phyloP scores from a whole-genome alignment of 2,888 invertebrate genomes.

The Anorthoa munda region DNA sequence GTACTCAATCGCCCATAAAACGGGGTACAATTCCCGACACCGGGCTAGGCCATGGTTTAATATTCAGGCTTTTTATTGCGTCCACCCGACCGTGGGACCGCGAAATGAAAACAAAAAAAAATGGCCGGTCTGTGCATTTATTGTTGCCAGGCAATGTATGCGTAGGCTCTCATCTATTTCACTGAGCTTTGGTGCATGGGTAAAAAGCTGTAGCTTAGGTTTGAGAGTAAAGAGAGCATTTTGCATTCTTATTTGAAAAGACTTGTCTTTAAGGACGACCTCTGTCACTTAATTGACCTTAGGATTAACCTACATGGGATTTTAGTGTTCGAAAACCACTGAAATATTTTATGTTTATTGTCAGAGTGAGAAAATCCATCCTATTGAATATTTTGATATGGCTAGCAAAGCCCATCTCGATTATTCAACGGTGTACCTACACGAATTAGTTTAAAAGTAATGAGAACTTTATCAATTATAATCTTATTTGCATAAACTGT shows the following conservation, averaged over 20 bases:
- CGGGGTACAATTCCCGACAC: slow-evolving; percentile 67
- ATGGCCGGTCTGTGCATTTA: slow-evolving; percentile 51
- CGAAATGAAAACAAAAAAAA: slow-evolving; percentile 69
- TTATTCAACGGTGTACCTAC: too few relatives aligned
- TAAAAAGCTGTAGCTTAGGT: neutral
- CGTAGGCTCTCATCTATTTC: slow-evolving; percentile 25
- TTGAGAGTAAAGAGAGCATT: neutral
- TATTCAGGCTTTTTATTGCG: slow-evolving; percentile 76
- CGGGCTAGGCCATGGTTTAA: slow-evolving; percentile 70
- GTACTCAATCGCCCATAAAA: slow-evolving; percentile 71
- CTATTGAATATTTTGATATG: too few relatives aligned
- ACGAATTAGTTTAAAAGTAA: too few relatives aligned
- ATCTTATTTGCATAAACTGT: too few relatives aligned
- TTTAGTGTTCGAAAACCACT: too few relatives aligned
- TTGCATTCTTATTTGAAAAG: neutral
- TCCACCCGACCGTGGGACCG: slow-evolving; percentile 74
- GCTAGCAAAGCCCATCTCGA: too few relatives aligned
- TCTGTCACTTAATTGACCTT: too few relatives aligned
- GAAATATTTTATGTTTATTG: too few relatives aligned
- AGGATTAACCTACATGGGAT: too few relatives aligned
- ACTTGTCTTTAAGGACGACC: too few relatives aligned
- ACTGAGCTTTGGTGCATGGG: slow-evolving; percentile 16
- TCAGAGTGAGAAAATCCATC: too few relatives aligned
- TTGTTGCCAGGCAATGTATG: slow-evolving; percentile 60
- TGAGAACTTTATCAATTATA: too few relatives aligned